These are phyloP conservation scores for Orientallactaga sibirica DNA, from an alignment of 2,797 vertebrate genomes.

Conservation along the genomic window DNA sequence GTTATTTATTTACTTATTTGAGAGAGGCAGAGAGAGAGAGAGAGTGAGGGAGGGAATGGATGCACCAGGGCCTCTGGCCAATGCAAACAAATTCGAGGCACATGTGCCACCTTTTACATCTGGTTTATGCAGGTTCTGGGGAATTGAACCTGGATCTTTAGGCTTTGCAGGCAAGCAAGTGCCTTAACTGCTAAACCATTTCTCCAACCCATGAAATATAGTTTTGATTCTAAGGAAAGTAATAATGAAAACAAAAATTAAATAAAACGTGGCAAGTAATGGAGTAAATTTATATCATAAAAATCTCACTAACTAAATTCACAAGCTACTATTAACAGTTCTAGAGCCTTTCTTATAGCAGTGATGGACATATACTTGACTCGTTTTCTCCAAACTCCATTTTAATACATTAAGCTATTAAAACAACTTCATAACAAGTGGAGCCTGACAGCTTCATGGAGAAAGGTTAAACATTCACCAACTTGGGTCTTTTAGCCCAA, in stretches of 20 bases:
- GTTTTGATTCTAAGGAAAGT: neutral
- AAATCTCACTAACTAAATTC: neutral
- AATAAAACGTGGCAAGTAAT: slow-evolving; percentile 25
- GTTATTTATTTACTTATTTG: no score
- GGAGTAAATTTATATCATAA: slow-evolving; percentile 34
- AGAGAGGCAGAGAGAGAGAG: no score
- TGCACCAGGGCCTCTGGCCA: no score
- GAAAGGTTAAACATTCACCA: slow-evolving; percentile 54
- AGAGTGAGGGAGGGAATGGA: no score
- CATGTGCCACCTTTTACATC: no score
- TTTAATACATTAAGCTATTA: slow-evolving; percentile 1
- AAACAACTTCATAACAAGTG: slow-evolving; percentile 63
- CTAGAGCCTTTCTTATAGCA: neutral
- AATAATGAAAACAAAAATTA: slow-evolving; percentile 47
- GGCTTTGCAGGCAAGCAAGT: no score
- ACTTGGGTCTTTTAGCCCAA: slow-evolving; percentile 38
- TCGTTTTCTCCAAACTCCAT: slow-evolving; percentile 20
- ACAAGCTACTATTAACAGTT: neutral
- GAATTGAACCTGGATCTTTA: no score
- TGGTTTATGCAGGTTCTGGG: no score
- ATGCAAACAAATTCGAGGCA: no score
- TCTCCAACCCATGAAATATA: neutral
- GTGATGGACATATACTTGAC: neutral
- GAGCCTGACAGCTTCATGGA: slow-evolving; percentile 15
- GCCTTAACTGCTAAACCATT: no score